Evolutionary conservation across 2,113 vertebrate species (phyloP), one percentile per base, ranked within the genome.

Genomic region (Phrynocephalus versicolor): DNA sequence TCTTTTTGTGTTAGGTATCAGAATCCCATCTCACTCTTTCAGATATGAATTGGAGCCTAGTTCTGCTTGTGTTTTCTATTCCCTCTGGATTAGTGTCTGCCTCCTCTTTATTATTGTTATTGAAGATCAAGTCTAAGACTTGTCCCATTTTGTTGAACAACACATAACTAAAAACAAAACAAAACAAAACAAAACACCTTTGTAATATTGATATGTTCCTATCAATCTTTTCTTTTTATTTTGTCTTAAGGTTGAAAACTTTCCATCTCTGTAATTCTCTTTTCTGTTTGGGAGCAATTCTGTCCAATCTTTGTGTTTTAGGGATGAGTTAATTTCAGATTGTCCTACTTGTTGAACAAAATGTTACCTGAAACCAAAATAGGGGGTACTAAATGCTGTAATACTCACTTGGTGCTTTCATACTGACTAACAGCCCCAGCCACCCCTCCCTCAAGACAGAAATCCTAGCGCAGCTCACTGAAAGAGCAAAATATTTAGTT

Each of bases 41-140:
- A 69, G 62, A 65, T 65, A 3, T 33, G 12, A 79, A 73, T 41
- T 81, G 6, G 73, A 88, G 67, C 8, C 76, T 75, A 3, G 35
- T 33, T 64, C 73, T 75, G 27, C 30, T 69, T 84, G 57, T 67
- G n/a, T 33, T 82, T 89, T 81, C 65, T 25, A 21, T 87, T 4
- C 77, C 0, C 23, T 14, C 30, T 60, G 12, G 77, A 76, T 67
- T 39, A 33, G 73, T 81, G 79, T 3, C 71, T 82, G 4, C 21
- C 2, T 81, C 3, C 67, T 82, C 41, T 83, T 27, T 77, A 57
- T 21, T 27, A 27, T 37, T 35, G 71, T 35, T 0, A 0, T n/a
- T 70, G 73, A 86, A 1, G 39, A 72, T 86, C 3, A 0, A 55
- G n/a, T 88, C 5, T 57, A 79, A 83, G 72, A 64, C 2, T 19